A percentile compares a stretch with the other conserved stretches of the same genome.
Conservation (phyloP, 2,113 vertebrate genomes). For the Thryonomys swinderianus region DNA sequence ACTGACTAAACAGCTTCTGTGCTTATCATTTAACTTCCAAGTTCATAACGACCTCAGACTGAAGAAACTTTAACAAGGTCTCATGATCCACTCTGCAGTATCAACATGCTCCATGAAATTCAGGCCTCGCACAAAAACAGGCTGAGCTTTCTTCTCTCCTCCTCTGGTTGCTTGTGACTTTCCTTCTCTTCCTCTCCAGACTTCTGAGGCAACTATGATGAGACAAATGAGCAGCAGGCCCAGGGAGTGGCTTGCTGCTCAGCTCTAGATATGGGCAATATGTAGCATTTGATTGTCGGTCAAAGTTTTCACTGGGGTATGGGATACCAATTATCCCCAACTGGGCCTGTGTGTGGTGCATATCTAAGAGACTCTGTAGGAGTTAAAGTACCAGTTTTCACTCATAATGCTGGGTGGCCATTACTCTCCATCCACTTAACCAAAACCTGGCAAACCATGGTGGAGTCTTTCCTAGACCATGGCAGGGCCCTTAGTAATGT, state of each 20-base stretch:
- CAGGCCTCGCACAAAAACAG: background rate
- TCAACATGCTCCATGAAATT: background rate
- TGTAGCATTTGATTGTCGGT: background rate
- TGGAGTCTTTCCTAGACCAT: background rate
- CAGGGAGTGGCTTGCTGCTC: background rate
- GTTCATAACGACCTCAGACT: constrained; percentile 8
- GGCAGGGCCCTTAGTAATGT: background rate
- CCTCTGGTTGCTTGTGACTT: background rate
- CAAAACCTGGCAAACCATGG: background rate
- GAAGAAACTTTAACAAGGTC: constrained; percentile 1
- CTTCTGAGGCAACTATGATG: background rate
- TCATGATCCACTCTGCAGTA: background rate
- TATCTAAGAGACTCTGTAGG: background rate
- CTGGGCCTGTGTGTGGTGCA: background rate
- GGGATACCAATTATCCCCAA: background rate
- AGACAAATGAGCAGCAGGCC: background rate
- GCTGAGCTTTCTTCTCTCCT: background rate
- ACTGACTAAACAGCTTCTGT: constrained; percentile 5
- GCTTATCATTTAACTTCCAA: background rate
- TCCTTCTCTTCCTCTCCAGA: background rate
- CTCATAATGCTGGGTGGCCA: background rate
- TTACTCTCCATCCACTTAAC: background rate
- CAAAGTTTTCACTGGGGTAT: background rate
- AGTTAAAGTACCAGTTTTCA: background rate
- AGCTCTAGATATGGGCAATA: background rate